Conservation (phyloP, 2,113 vertebrate species). For the Pygoscelis adeliae region DNA sequence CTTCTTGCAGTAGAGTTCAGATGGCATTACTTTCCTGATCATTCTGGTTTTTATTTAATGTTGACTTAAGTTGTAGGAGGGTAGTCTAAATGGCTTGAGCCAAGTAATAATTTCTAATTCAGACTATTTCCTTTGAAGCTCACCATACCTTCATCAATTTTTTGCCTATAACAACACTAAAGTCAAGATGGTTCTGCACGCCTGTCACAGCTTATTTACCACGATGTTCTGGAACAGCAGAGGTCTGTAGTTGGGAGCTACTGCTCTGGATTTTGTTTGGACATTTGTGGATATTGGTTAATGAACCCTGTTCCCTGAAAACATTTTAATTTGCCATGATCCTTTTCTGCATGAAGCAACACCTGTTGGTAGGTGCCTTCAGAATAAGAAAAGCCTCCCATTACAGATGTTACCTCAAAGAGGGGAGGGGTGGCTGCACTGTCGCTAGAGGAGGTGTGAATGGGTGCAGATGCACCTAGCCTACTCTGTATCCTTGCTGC, state of each 20-base stretch:
- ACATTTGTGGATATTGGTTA: not conserved
- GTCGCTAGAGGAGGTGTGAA: not conserved
- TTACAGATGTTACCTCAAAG: not conserved
- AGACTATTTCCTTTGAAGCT: not conserved
- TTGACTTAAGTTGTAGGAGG: not conserved
- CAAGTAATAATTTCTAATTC: accelerated
- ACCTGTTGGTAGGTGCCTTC: not conserved
- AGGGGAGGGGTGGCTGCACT: not conserved
- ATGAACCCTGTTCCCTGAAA: not conserved
- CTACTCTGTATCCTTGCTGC: not conserved
- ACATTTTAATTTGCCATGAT: accelerated
- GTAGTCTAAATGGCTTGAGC: not conserved
- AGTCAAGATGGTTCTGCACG: not conserved
- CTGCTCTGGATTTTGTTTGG: not conserved
- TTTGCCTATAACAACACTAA: not conserved
- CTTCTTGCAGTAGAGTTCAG: not conserved
- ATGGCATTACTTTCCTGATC: not conserved
- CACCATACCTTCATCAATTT: not conserved
- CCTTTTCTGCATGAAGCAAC: accelerated
- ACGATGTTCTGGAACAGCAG: accelerated
- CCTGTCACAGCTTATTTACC: not conserved
- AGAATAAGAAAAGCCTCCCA: not conserved
- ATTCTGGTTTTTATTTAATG: accelerated
- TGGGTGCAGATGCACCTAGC: not conserved
- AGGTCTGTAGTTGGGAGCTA: not conserved